Evolutionary conservation across 2,888 invertebrate genomes (phyloP).

Genomic region (Rhagium mordax): DNA sequence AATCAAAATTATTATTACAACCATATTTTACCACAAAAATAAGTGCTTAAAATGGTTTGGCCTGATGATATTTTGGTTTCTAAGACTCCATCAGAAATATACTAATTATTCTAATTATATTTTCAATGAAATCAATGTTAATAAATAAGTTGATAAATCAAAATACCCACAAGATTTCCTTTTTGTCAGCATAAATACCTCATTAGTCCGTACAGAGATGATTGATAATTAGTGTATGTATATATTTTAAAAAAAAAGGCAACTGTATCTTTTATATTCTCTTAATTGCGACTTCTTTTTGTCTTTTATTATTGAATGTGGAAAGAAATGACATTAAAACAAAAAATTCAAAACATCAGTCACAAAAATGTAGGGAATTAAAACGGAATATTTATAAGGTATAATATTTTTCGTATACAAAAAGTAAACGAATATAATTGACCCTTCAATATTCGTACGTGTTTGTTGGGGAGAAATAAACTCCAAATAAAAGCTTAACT

Average conservation of each 20-base stretch:
- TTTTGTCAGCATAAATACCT: no score
- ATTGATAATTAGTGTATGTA: no score
- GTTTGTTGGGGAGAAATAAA: slow-evolving; percentile 14
- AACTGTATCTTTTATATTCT: not conserved
- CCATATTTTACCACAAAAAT: no score
- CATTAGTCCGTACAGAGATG: no score
- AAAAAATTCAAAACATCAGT: not conserved
- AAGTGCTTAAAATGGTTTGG: no score
- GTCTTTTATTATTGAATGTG: not conserved
- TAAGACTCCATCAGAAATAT: no score
- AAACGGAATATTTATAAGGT: not conserved
- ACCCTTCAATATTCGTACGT: slow-evolving; percentile 4
- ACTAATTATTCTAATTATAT: no score
- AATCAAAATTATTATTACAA: no score
- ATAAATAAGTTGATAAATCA: no score
- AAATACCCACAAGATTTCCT: no score
- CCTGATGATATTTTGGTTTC: no score
- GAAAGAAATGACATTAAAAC: not conserved
- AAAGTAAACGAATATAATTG: not conserved
- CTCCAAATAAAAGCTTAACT: slow-evolving; percentile 17
- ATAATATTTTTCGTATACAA: not conserved
- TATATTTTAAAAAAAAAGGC: not conserved
- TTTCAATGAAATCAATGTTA: no score
- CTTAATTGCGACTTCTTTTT: not conserved
- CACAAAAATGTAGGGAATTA: not conserved